phyloP scores from a whole-genome alignment of 2,888 invertebrate species.

The Halictus quadricinctus region DNA sequence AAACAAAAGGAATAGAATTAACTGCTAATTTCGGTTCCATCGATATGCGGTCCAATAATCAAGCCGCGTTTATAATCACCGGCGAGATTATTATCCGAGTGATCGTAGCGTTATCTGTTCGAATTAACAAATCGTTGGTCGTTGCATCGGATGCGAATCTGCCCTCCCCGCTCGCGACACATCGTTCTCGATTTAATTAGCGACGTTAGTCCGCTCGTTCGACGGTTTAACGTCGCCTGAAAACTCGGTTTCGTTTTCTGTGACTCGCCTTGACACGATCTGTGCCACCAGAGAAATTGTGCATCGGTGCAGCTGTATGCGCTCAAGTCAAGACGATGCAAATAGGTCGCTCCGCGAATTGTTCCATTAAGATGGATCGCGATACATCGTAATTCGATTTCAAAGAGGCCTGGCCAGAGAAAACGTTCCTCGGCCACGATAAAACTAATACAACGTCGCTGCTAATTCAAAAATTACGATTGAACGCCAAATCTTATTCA shows the following conservation, averaged over 20 bases:
- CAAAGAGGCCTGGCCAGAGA: not conserved
- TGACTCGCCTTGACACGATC: slow-evolving; percentile 37
- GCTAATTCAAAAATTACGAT: not conserved
- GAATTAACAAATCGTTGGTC: not conserved
- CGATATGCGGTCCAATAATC: not conserved
- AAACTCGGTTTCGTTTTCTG: slow-evolving; percentile 20
- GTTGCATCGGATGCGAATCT: not conserved
- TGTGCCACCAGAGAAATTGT: slow-evolving; percentile 29
- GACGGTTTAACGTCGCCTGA: not conserved
- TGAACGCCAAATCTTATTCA: too few species aligned
- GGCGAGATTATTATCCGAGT: not conserved
- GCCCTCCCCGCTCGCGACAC: not conserved
- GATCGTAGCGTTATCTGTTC: not conserved
- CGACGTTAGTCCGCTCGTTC: not conserved
- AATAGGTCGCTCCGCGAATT: slow-evolving; percentile 61
- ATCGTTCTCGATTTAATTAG: not conserved
- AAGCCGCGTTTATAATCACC: not conserved
- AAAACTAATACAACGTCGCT: not conserved
- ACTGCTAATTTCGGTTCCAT: not conserved
- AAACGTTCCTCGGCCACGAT: not conserved
- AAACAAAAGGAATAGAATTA: not conserved
- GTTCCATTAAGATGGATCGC: slow-evolving; percentile 52
- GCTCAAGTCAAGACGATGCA: slow-evolving; percentile 56
- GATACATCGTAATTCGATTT: slow-evolving; percentile 52
- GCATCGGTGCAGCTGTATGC: slow-evolving; percentile 49